Percentiles rank a stretch among this genome's conserved stretches.
Evolutionary conservation across 1,140 invertebrate genomes (phyloP).

Genomic region (Macrosteles quadrilineatus): DNA sequence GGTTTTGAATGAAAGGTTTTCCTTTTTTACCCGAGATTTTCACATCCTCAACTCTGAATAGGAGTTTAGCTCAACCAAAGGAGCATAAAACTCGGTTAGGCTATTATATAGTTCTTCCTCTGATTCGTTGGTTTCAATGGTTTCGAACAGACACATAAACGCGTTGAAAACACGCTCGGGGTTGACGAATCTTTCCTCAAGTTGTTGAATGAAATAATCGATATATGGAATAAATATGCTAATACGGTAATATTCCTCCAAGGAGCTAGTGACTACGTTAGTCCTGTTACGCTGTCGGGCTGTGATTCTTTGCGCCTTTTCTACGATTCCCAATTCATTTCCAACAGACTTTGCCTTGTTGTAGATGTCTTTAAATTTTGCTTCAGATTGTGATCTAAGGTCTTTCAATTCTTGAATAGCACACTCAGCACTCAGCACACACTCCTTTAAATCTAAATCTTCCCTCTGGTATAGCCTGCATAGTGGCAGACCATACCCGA

Average conservation of each 20-base stretch:
- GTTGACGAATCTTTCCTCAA: constrained; percentile 9
- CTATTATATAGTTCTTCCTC: neutral
- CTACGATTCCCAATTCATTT: neutral
- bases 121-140: constrained; percentile 3
- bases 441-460: neutral
- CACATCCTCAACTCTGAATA: neutral
- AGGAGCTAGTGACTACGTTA: constrained; percentile 4
- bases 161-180: neutral
- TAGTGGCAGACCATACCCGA: constrained; percentile 17
- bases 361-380: constrained; percentile 2
- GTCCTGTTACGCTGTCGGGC: neutral
- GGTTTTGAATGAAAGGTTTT: constrained; percentile 3
- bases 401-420: constrained; percentile 11
- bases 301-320: neutral
- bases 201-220: constrained; percentile 12
- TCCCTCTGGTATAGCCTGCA: constrained; percentile 5
- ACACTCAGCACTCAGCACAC: constrained; percentile 2
- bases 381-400: neutral
- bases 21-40: neutral
- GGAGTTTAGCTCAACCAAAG: neutral
- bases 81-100: neutral
- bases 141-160: constrained; percentile 14
- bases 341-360: neutral
- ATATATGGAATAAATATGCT: neutral
- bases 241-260: neutral